A percentile compares a stretch with the other conserved stretches of the same genome.
These are phyloP conservation scores for Parazoanthus swiftii DNA, from an alignment of 92 coral and sea anemone genomes.

Conservation along the genomic window DNA sequence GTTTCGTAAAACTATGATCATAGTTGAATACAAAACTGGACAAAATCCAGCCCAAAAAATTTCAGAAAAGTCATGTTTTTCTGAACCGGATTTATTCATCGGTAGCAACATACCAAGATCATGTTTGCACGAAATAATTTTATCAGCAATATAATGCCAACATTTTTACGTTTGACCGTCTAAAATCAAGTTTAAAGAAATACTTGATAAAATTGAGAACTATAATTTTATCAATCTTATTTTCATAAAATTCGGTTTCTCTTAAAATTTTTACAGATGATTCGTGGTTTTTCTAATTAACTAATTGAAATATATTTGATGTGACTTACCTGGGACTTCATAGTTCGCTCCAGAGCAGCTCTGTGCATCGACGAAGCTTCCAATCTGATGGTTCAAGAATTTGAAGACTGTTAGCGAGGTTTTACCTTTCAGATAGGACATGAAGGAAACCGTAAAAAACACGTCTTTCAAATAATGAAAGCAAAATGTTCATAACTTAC, in stretches of 20 bases:
- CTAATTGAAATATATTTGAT: background rate
- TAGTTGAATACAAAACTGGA: background rate
- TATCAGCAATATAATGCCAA: background rate
- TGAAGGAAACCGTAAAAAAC: background rate
- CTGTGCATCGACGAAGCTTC: background rate
- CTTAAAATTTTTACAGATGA: background rate
- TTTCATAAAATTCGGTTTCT: background rate
- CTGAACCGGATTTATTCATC: background rate
- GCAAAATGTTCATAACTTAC: constrained; percentile 1
- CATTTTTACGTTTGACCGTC: background rate
- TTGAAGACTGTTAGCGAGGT: background rate
- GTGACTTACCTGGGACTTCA: constrained; percentile 15
- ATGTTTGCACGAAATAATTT: background rate
- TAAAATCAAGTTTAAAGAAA: too few relatives aligned
- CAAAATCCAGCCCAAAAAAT: background rate
- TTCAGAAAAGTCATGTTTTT: background rate
- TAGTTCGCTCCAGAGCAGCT: constrained; percentile 3
- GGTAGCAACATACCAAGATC: background rate
- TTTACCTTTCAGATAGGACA: background rate
- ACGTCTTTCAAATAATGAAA: background rate
- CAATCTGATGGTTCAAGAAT: background rate
- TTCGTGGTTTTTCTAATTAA: background rate
- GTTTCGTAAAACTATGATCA: background rate
- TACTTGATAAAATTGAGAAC: background rate
- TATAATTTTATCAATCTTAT: background rate